Conservation (phyloP, 1,140 invertebrate species). For the Myzus persicae region DNA sequence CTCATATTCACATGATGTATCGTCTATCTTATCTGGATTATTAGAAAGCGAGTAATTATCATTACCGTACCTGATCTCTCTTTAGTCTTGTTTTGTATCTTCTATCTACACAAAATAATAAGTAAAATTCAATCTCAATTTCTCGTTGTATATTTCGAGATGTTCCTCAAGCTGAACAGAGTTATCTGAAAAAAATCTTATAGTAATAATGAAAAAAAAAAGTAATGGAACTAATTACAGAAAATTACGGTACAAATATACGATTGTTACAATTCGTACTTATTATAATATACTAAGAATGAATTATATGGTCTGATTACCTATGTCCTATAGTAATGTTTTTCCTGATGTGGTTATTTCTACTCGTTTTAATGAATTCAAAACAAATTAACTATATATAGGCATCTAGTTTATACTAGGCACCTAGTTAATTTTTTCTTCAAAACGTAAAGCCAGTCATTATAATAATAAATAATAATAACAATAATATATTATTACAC, state of each 20-base stretch:
- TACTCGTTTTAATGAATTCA: background rate
- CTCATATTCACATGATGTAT: background rate
- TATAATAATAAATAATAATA: background rate
- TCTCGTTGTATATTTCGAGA: constrained; percentile 8
- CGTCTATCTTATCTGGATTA: background rate
- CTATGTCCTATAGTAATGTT: background rate
- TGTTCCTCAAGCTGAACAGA: constrained; percentile 23
- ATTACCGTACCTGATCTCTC: constrained; percentile 33
- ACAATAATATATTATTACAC: background rate
- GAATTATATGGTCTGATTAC: constrained; percentile 54
- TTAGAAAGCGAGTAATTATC: constrained; percentile 46
- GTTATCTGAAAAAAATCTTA: constrained; percentile 36
- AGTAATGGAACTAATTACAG: constrained; percentile 55
- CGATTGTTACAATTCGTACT: background rate
- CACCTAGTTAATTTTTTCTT: background rate
- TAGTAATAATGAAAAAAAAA: background rate
- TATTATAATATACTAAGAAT: background rate
- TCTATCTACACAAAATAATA: background rate
- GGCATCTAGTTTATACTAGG: background rate
- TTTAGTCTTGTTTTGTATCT: constrained; percentile 41
- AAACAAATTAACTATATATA: background rate
- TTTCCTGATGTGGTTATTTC: background rate
- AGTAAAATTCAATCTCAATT: constrained; percentile 31
- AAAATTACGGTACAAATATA: constrained; percentile 32
- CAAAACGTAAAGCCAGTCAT: background rate